phyloP scores from a whole-genome alignment of 2,113 vertebrate species.

The Triplophysa rosa region DNA sequence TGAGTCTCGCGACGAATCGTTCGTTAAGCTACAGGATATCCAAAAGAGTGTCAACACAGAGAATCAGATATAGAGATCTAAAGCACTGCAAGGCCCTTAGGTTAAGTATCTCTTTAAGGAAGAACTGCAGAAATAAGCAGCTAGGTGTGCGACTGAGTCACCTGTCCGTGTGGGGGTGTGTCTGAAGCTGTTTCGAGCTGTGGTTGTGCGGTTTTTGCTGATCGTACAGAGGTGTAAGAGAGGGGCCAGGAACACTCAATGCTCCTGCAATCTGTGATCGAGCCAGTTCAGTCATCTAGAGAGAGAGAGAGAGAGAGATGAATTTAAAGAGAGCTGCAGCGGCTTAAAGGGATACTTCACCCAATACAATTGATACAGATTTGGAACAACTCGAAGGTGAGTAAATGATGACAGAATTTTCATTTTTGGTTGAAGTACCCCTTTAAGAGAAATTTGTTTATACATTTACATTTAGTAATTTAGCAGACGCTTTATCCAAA shows the following conservation, averaged over 20 bases:
- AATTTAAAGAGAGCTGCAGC: not conserved
- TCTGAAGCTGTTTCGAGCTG: constrained; percentile 68
- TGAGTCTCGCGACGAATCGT: constrained; percentile 68
- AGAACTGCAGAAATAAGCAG: not conserved
- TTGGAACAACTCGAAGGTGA: no score
- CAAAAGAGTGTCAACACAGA: constrained; percentile 1
- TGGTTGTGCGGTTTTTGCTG: constrained; percentile 70
- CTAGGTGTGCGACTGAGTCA: constrained; percentile 53
- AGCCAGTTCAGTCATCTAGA: constrained; percentile 83
- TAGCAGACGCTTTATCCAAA: no score
- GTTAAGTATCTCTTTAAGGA: not conserved
- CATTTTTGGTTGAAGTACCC: no score
- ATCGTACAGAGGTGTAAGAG: constrained; percentile 65
- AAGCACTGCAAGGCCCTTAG: not conserved
- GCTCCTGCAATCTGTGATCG: constrained; percentile 73
- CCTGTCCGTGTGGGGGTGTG: constrained; percentile 76
- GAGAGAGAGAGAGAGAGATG: constrained; percentile 44
- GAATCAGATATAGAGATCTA: not conserved
- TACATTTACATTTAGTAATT: no score
- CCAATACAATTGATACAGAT: no score
- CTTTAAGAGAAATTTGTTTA: no score
- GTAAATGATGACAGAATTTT: no score
- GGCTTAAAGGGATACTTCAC: not conserved
- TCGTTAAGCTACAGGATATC: constrained; percentile 69
- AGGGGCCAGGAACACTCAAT: constrained; percentile 63